Percentiles rank a stretch among this genome's conserved stretches.
phyloP scores from a whole-genome alignment of 2,888 invertebrate species.

The Boloria euphrosyne region DNA sequence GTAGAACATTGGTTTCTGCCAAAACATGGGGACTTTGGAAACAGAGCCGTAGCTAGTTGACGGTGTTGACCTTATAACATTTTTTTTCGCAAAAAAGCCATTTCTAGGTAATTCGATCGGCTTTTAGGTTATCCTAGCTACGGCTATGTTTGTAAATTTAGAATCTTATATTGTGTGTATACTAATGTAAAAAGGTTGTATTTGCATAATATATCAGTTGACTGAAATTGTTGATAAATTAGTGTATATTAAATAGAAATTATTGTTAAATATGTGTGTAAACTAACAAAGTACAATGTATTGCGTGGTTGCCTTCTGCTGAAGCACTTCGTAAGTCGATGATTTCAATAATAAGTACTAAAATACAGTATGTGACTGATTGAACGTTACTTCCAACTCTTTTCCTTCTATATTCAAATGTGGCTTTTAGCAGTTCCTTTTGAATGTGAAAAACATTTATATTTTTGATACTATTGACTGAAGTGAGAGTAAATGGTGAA shows the following conservation, averaged over 20 bases:
- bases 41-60: constrained; percentile 11
- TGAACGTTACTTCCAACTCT: constrained; percentile 7
- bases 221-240: constrained; percentile 29
- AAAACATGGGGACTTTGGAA: constrained; percentile 12
- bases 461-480: constrained; percentile 23
- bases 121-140: constrained; percentile 5
- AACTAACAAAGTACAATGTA: constrained; percentile 62
- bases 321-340: not conserved
- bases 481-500: constrained; percentile 45
- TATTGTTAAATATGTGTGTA: constrained; percentile 66
- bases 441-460: constrained; percentile 6
- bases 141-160: constrained; percentile 25
- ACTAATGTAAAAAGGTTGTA: constrained; percentile 28
- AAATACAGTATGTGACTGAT: constrained; percentile 18
- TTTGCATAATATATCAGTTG: constrained; percentile 26
- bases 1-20: constrained; percentile 9
- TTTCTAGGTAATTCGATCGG: too few relatives aligned
- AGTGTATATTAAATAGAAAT: constrained; percentile 46
- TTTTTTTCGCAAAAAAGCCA: not conserved
- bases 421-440: constrained; percentile 9
- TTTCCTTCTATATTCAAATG: constrained; percentile 16
- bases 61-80: not conserved
- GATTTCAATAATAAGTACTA: not conserved
- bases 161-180: constrained; percentile 26
- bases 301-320: constrained; percentile 57